Conservation (phyloP, 2,888 invertebrate species). For the Blastobasis adustella region DNA sequence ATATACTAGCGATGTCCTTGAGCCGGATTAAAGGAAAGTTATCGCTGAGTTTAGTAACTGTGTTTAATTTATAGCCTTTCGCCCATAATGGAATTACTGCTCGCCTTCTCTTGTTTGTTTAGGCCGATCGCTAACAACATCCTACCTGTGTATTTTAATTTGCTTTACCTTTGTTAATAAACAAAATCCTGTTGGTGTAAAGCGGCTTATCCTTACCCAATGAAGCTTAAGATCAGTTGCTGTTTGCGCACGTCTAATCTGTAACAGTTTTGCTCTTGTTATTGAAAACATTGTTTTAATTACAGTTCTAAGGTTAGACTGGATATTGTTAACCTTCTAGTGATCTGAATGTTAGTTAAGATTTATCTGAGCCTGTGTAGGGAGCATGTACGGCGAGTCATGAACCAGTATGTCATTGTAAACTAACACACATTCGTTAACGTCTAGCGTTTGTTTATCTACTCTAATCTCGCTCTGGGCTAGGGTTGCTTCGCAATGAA, state of each 20-base stretch:
- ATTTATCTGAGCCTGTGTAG: constrained; percentile 1
- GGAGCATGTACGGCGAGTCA: not conserved
- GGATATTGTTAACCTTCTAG: not conserved
- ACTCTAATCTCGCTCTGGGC: not conserved
- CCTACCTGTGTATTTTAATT: not conserved
- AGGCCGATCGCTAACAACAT: constrained; percentile 12
- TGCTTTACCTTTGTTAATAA: not conserved
- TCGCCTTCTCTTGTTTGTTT: constrained; percentile 16
- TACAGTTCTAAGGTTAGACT: no score
- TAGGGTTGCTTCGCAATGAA: not conserved
- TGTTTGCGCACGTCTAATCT: no score
- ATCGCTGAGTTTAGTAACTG: constrained; percentile 10
- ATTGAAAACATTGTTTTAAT: no score
- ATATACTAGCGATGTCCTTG: constrained; percentile 7
- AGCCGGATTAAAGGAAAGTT: constrained; percentile 16
- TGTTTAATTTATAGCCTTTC: constrained; percentile 16
- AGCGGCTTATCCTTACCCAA: no score
- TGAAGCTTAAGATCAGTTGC: no score
- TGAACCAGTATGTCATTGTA: constrained; percentile 4
- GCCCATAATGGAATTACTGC: constrained; percentile 15
- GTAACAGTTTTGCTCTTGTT: no score
- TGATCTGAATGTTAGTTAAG: not conserved
- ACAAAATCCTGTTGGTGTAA: no score
- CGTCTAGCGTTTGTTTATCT: not conserved
- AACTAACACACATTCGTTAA: constrained; percentile 1